These are phyloP conservation scores for Heliconius sara DNA, from an alignment of 2,888 invertebrate species.

Conservation along the genomic window DNA sequence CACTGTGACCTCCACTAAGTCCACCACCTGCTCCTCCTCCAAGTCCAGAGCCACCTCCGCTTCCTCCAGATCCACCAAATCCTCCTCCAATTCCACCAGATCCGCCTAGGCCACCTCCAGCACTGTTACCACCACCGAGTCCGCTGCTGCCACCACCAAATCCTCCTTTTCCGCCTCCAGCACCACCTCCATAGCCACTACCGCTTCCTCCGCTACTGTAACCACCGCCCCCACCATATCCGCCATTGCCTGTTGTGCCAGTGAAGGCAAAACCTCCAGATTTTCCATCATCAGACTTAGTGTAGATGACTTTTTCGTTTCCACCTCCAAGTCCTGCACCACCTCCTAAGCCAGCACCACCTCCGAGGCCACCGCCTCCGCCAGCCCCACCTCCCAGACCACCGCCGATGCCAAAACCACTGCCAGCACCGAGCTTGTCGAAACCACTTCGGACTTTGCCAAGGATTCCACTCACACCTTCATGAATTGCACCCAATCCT, in stretches of 20 bases:
- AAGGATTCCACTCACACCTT: slow-evolving; percentile 63
- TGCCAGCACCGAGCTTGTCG: slow-evolving; percentile 39
- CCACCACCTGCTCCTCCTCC: slow-evolving; percentile 24
- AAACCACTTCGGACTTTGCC: slow-evolving; percentile 62
- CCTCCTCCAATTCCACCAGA: slow-evolving; percentile 53
- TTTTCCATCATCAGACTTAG: slow-evolving; percentile 73
- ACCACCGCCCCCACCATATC: slow-evolving; percentile 72
- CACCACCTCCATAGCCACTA: slow-evolving; percentile 50
- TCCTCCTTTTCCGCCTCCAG: slow-evolving; percentile 35
- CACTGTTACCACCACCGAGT: slow-evolving; percentile 42
- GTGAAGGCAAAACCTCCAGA: slow-evolving; percentile 78
- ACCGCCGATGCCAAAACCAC: slow-evolving; percentile 46
- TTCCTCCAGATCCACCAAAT: slow-evolving; percentile 56
- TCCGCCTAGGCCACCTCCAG: slow-evolving; percentile 42
- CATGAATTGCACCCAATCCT: slow-evolving; percentile 59
- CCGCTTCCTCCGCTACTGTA: slow-evolving; percentile 61
- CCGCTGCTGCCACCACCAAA: slow-evolving; percentile 47
- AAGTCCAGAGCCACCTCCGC: not conserved
- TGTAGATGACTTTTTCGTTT: slow-evolving; percentile 62
- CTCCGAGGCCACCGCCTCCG: slow-evolving; percentile 50
- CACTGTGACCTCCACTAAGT: slow-evolving; percentile 25
- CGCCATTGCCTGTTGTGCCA: slow-evolving; percentile 70
- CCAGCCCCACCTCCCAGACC: slow-evolving; percentile 54
- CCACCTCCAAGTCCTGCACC: slow-evolving; percentile 53
- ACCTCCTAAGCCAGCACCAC: slow-evolving; percentile 50